These are phyloP conservation scores for Holothuria leucospilota DNA, from an alignment of 53 echinoderm and acorn worm species.

Conservation along the genomic window DNA sequence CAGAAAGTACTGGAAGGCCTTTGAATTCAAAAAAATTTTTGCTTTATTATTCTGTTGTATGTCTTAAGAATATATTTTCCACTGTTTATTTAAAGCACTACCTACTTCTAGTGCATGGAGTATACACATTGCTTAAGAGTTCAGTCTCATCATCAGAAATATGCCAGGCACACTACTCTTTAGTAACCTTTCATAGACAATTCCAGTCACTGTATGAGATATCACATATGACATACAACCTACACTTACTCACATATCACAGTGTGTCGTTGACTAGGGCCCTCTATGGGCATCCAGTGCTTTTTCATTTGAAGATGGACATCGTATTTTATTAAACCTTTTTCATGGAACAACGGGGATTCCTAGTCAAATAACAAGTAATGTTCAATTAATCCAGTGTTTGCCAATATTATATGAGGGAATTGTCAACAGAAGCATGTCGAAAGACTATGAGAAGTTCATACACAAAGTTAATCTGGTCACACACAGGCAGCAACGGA, in stretches of 20 bases:
- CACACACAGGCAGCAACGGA: no score
- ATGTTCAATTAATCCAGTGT: background rate
- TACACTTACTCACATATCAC: conserved; percentile 11
- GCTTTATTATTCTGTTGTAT: conserved; percentile 15
- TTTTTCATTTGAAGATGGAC: conserved; percentile 30
- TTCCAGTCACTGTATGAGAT: conserved; percentile 8
- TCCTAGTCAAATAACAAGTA: background rate
- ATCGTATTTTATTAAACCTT: conserved; percentile 8
- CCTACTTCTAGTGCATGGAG: background rate
- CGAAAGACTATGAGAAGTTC: no score
- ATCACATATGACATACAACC: conserved; percentile 8
- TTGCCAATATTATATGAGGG: no score
- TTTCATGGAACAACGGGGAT: conserved; percentile 19
- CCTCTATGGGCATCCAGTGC: conserved; percentile 19
- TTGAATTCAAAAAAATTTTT: conserved; percentile 4
- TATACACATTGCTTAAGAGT: conserved; percentile 5
- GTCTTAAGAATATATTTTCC: conserved; percentile 7
- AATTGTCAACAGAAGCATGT: no score
- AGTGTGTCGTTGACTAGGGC: conserved; percentile 1
- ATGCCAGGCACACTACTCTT: background rate
- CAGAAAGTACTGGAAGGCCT: conserved; percentile 35
- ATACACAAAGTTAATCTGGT: no score
- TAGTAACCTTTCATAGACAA: background rate
- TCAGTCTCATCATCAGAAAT: background rate
- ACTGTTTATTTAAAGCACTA: conserved; percentile 13